Percentiles rank a stretch among this genome's conserved stretches.
These are phyloP conservation scores for Lagopus leucura DNA, from an alignment of 2,113 vertebrate genomes.

Conservation along the genomic window DNA sequence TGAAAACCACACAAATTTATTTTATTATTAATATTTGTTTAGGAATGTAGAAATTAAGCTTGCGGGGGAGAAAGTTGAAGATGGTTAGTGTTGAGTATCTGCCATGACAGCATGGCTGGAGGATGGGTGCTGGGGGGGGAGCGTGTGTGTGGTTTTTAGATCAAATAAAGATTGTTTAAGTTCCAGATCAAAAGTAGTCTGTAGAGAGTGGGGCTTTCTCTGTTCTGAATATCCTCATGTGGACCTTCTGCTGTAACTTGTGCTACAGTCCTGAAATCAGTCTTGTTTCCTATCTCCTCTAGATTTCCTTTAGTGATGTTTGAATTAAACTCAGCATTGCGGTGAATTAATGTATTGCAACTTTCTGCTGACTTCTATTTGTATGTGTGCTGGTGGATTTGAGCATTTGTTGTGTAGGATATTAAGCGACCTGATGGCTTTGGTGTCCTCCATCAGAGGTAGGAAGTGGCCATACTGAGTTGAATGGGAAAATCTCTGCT, in stretches of 20 bases:
- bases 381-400: neutral
- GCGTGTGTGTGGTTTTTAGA: neutral
- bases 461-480: neutral
- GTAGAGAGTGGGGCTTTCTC: neutral
- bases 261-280: neutral
- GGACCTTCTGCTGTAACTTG: neutral
- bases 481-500: neutral
- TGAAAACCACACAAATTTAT: neutral
- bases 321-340: neutral
- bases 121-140: neutral
- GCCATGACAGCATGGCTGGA: neutral
- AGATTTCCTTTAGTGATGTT: neutral
- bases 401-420: neutral
- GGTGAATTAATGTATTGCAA: conserved; percentile 3
- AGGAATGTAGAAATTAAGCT: neutral
- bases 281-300: neutral
- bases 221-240: neutral
- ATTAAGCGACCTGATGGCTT: neutral
- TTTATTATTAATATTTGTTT: conserved; percentile 44
- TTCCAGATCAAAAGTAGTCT: neutral
- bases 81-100: neutral
- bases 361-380: conserved; percentile 22
- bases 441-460: neutral
- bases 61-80: conserved; percentile 13
- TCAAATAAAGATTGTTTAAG: neutral